These are phyloP conservation scores for Holothuria leucospilota DNA, from an alignment of 53 echinoderm and acorn worm genomes.

Conservation along the genomic window DNA sequence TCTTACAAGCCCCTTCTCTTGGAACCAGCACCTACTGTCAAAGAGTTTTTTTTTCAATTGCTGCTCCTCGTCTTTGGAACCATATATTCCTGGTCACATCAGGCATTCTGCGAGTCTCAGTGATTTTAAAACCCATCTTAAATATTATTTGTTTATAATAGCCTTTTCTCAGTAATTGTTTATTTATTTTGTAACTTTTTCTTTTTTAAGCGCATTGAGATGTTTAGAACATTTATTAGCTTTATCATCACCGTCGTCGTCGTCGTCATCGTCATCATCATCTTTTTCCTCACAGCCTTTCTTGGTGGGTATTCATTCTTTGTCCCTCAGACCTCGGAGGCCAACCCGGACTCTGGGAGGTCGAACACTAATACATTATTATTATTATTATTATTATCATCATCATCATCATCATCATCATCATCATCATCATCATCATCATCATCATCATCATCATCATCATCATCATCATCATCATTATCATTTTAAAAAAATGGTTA, in stretches of 20 bases:
- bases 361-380: background rate
- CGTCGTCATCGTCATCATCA: background rate
- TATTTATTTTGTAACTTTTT: background rate
- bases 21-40: no score
- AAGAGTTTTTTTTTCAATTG: no score
- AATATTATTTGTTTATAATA: no score
- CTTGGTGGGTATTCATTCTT: no score
- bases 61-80: no score
- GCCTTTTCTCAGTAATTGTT: no score
- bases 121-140: no score
- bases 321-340: background rate
- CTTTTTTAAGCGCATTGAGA: background rate
- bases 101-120: no score
- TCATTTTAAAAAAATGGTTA: no score
- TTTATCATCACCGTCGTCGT: background rate
- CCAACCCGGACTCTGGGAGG: no score
- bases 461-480: constrained; percentile 6
- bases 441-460: constrained; percentile 9
- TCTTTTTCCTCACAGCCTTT: background rate
- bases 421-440: constrained; percentile 9
- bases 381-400: constrained; percentile 5
- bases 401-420: constrained; percentile 9
- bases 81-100: no score
- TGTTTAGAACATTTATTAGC: background rate
- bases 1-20: no score